Base-by-base conservation (phyloP, 2,888 invertebrate species). In the Acleris emargana region DNA sequence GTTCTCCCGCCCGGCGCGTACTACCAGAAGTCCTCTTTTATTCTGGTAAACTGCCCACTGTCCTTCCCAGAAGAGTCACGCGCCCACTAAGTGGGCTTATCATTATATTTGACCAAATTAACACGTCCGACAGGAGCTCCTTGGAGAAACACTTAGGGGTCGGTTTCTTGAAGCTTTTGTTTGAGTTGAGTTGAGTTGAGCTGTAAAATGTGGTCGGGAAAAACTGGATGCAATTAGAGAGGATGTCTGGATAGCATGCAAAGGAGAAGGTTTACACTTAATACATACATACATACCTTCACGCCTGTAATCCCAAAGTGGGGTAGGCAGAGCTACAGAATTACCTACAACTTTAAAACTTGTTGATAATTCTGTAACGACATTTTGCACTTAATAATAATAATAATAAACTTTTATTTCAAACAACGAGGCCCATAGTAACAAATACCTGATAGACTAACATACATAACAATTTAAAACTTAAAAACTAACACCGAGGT, bases 81-180 rank as follows among this genome's bases (percentile, higher is more conserved):
- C 43, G 58, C 62, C 50, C 61, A 67, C 71, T 71, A 71, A 71
- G 71, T 68, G 62, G 59, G 57, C 64, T 67, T 60, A 71, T 69
- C 68, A 69, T 71, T 68, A 66, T 64, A 59, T 71, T 69, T 68
- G 62, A 57, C 58, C 64, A 66, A 68, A 70, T 71, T 71, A 71
- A 67, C 71, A 67, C 71, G 55, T 70, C 69, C 67, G 63, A 67
- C 67, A 62, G 58, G 6, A 32, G 32, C 55, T 68, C 58, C 67
- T 68, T 67, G 49, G 45, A 43, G 42, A 50, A 43, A 59, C 58
- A 59, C 58, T 57, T 57, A 57, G 57, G 43, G 57, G 38, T 38
- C 38, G 55, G 62, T 58, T 51, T 51, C 51, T 58, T 52, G 32
- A 51, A 52, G 52, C 45, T 52, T 63, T 58, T 58, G 63, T 63